phyloP scores from a whole-genome alignment of 2,113 vertebrate genomes.

The Rhea pennata region DNA sequence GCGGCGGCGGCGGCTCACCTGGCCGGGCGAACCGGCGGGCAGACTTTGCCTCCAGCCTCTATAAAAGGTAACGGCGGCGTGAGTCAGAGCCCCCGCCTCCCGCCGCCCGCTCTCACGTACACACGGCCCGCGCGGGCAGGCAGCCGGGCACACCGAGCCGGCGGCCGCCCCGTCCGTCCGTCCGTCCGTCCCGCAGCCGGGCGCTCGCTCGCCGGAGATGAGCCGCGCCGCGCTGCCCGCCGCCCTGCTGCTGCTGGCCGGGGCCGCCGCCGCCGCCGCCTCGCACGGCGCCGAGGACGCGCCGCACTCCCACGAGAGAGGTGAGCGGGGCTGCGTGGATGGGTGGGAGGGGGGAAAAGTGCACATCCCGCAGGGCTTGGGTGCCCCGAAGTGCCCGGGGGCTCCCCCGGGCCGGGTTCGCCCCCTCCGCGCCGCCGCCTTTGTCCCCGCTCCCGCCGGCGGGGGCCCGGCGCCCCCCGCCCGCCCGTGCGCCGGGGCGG shows the following conservation, averaged over 20 bases:
- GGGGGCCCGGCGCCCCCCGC: no score
- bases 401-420: background rate
- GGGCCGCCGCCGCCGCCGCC: no score
- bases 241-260: background rate
- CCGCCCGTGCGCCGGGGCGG: no score
- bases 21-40: background rate
- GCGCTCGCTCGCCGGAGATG: constrained; percentile 35
- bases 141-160: background rate
- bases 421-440: no score
- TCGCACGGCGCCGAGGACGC: background rate
- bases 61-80: constrained; percentile 66
- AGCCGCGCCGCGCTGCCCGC: background rate
- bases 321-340: background rate
- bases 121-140: background rate
- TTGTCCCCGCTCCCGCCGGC: no score
- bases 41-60: constrained; percentile 62
- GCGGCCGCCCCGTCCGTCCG: background rate
- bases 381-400: no score
- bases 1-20: background rate
- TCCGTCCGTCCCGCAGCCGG: constrained; percentile 26
- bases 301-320: background rate
- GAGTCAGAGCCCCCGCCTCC: constrained; percentile 56
- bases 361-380: no score
- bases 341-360: no score
- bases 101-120: constrained; percentile 58